Percentiles rank a stretch among this genome's conserved stretches.
Evolutionary conservation across 1,140 invertebrate species (phyloP).

Genomic region (honey bee (Apis mellifera)): Amel_HAv3.1 CM009937.2:8312001-8312500

Average conservation of each 20-base stretch:
- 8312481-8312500: too few species aligned
- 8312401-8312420: too few species aligned
- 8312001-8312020: not conserved
- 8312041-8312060: not conserved
- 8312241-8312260: not conserved
- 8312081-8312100: too few species aligned
- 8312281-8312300: not conserved
- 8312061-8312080: not conserved
- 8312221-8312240: not conserved
- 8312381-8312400: too few species aligned
- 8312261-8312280: not conserved
- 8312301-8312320: not conserved
- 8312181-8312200: not conserved
- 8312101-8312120: too few species aligned
- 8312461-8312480: too few species aligned
- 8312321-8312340: not conserved
- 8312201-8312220: not conserved
- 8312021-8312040: not conserved
- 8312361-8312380: too few species aligned
- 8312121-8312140: too few species aligned
- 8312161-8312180: too few species aligned
- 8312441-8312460: too few species aligned
- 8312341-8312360: not conserved
- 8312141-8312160: too few species aligned
- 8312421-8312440: too few species aligned